phyloP scores from a whole-genome alignment of 2,113 vertebrate species.

The Meleagris gallopavo region DNA sequence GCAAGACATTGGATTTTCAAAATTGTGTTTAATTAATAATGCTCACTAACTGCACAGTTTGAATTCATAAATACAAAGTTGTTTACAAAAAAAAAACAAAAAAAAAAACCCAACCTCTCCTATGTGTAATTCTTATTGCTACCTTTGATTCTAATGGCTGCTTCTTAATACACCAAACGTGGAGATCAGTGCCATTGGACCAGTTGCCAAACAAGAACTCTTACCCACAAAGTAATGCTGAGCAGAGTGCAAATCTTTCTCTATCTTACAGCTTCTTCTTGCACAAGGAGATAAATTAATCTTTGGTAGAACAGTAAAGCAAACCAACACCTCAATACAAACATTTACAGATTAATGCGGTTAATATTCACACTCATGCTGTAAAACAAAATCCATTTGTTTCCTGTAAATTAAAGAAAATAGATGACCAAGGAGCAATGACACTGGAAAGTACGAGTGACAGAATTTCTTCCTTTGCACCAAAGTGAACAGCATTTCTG shows the following conservation, averaged over 20 bases:
- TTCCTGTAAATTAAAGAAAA: not conserved
- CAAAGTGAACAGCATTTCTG: not conserved
- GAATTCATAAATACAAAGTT: slow-evolving; percentile 63
- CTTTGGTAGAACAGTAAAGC: slow-evolving; percentile 68
- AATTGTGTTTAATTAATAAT: slow-evolving; percentile 62
- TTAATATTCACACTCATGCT: slow-evolving; percentile 8
- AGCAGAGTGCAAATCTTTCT: not conserved
- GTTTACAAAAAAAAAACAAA: slow-evolving; percentile 31
- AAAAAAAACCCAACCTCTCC: not conserved
- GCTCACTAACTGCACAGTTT: slow-evolving; percentile 46
- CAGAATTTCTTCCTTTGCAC: not conserved
- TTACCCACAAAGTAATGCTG: not conserved
- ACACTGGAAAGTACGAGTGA: not conserved
- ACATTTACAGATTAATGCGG: not conserved
- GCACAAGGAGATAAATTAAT: not conserved
- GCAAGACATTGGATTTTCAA: slow-evolving; percentile 31
- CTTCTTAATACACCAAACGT: not conserved
- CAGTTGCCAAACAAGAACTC: slow-evolving; percentile 25
- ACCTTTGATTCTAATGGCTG: slow-evolving; percentile 22
- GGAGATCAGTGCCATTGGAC: slow-evolving; percentile 11
- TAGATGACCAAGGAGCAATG: not conserved
- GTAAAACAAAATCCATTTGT: not conserved
- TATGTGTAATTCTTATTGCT: slow-evolving; percentile 29
- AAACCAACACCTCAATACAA: slow-evolving; percentile 4
- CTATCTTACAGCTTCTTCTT: not conserved